Evolutionary conservation across 2,888 invertebrate species (phyloP).

Genomic region (Limnephilus marmoratus): DNA sequence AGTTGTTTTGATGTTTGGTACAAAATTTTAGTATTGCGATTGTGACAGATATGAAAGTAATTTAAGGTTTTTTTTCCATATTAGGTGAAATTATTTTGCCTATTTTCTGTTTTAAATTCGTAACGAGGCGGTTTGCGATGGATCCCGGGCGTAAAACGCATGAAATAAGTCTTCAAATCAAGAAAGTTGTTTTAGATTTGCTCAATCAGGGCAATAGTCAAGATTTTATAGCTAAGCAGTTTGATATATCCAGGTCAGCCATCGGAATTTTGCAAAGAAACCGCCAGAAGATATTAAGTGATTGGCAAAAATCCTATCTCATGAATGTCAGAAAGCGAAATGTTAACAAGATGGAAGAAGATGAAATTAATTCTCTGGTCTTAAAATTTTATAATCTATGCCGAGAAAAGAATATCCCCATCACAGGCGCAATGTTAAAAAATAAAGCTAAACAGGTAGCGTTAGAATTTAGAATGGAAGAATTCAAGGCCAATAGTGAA

Average conservation of each 20-base stretch:
- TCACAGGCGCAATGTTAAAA: neutral
- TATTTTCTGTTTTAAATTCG: neutral
- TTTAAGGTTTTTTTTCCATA: neutral
- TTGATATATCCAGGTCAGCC: neutral
- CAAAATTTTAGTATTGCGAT: neutral
- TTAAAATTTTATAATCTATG: neutral
- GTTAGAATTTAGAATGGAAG: neutral
- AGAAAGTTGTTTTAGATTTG: neutral
- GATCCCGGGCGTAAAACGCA: neutral
- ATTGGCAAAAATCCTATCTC: neutral
- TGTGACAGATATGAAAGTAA: neutral
- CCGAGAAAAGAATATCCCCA: neutral
- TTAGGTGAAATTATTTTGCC: neutral
- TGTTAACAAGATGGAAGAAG: neutral
- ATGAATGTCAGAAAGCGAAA: neutral
- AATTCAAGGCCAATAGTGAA: neutral
- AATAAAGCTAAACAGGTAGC: neutral
- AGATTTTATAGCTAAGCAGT: neutral
- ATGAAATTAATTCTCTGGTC: neutral
- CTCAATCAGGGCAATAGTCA: neutral
- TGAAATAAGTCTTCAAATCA: neutral
- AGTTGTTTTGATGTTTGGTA: too few relatives aligned
- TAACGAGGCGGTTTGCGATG: neutral
- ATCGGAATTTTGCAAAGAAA: neutral
- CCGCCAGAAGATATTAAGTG: neutral